Conservation (phyloP, 2,797 vertebrate species). For the Pseudotriccus pelzelni region DNA sequence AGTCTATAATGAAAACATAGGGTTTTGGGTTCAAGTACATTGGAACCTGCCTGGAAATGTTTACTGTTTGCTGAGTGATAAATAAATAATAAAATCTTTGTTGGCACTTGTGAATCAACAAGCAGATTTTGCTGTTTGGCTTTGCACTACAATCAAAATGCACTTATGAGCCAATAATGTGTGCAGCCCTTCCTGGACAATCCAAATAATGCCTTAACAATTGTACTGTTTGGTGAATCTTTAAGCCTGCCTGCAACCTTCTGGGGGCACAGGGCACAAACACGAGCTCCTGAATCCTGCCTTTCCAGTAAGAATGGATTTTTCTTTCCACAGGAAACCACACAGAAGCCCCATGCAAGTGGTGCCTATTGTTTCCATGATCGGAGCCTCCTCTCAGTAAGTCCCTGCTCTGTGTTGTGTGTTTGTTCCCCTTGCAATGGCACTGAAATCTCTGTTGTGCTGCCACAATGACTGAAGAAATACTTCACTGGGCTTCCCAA, state of each 20-base stretch:
- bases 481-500: neutral
- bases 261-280: neutral
- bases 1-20: neutral
- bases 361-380: constrained; percentile 71
- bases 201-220: neutral
- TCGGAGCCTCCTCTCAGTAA: constrained; percentile 73
- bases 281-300: neutral
- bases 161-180: fast-evolving
- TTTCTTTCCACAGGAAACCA: constrained; percentile 67
- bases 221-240: neutral
- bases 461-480: neutral
- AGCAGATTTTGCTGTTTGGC: neutral
- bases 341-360: constrained; percentile 75
- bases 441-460: neutral
- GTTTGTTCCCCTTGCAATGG: neutral
- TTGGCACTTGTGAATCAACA: neutral
- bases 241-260: neutral
- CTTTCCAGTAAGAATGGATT: neutral
- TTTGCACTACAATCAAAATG: neutral
- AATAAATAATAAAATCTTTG: neutral
- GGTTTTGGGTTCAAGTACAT: neutral
- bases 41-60: neutral
- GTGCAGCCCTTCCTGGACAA: neutral
- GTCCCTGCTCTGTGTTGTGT: neutral
- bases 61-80: neutral